Percentiles rank a stretch among this genome's conserved stretches.
These are phyloP conservation scores for Drosophila yakuba DNA, from an alignment of 1,140 invertebrate genomes.

Conservation along the genomic window DNA sequence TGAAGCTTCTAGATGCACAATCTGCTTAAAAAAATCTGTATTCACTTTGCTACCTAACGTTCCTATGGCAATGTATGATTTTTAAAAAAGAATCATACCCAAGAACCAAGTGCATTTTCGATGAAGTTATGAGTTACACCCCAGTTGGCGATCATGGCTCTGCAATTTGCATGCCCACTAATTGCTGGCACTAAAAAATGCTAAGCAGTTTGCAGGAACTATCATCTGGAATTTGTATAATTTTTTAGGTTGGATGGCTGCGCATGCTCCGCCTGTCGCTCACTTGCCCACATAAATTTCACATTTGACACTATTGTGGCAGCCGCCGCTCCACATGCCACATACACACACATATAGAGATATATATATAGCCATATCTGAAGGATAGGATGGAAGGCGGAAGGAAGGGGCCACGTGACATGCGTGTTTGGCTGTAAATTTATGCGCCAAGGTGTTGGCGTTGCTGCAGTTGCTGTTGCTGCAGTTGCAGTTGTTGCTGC, in stretches of 20 bases:
- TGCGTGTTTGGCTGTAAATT: constrained; percentile 78
- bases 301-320: constrained; percentile 77
- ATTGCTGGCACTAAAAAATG: constrained; percentile 54
- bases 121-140: constrained; percentile 39
- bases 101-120: constrained; percentile 9
- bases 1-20: constrained; percentile 4
- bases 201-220: constrained; percentile 37
- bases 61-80: neutral
- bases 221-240: constrained; percentile 11
- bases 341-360: constrained; percentile 29
- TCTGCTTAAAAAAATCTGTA: constrained; percentile 8
- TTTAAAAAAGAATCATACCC: neutral
- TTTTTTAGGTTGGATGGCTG: constrained; percentile 41
- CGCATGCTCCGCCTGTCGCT: constrained; percentile 37
- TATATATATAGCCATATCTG: constrained; percentile 15
- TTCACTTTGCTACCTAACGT: neutral
- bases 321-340: constrained; percentile 60
- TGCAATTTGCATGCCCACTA: constrained; percentile 65
- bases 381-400: constrained; percentile 7
- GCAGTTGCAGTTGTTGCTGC: neutral
- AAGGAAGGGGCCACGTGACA: constrained; percentile 47
- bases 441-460: constrained; percentile 78
- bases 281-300: constrained; percentile 73
- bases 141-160: constrained; percentile 23
- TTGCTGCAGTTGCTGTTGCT: constrained; percentile 25